Evolutionary conservation across 2,113 vertebrate genomes (phyloP).

Genomic region (Tetrax tetrax): DNA sequence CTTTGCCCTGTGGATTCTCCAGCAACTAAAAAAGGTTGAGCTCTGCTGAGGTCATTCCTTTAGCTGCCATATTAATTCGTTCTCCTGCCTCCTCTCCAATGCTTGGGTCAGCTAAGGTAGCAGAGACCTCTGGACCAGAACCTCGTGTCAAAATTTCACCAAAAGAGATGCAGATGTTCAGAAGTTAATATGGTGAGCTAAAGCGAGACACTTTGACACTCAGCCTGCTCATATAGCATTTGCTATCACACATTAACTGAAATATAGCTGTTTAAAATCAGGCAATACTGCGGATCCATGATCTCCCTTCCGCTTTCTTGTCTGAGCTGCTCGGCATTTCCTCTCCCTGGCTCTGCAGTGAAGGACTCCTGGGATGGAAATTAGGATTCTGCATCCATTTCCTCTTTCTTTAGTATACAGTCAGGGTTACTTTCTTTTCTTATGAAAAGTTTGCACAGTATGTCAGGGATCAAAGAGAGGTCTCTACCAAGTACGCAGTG

Average conservation of each 20-base stretch:
- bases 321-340: neutral
- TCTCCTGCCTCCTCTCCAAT: neutral
- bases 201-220: neutral
- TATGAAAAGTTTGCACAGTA: neutral
- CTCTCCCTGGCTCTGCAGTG: neutral
- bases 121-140: neutral
- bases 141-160: neutral
- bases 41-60: neutral
- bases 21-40: neutral
- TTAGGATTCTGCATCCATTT: neutral
- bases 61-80: neutral
- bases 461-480: neutral
- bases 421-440: neutral
- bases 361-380: neutral
- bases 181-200: neutral
- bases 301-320: neutral
- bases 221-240: neutral
- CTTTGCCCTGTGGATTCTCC: neutral
- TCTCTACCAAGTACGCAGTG: neutral
- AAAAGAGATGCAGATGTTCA: neutral
- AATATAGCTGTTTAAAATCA: neutral
- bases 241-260: neutral
- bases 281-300: neutral
- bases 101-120: neutral
- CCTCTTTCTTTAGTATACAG: neutral